Conservation (phyloP, 2,113 vertebrate genomes). For the Ramphastos sulfuratus region DNA sequence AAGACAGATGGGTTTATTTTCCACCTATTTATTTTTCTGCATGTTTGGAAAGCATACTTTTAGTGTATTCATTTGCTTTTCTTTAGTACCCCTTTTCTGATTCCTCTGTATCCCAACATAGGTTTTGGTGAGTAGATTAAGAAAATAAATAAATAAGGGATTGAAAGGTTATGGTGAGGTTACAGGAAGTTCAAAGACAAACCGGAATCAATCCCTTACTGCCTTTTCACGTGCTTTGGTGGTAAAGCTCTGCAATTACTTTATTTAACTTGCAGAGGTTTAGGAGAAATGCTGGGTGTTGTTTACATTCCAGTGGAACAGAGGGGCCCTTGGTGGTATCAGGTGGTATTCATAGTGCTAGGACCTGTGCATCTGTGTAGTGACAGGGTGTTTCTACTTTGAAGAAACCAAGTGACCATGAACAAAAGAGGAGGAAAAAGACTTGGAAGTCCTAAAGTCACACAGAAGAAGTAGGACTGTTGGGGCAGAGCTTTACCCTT, state of each 20-base stretch:
- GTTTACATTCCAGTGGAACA: neutral
- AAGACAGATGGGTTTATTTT: slow-evolving; percentile 31
- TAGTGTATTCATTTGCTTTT: slow-evolving; percentile 8
- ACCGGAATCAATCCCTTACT: slow-evolving; percentile 40
- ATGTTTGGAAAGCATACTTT: slow-evolving; percentile 45
- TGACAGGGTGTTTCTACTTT: neutral
- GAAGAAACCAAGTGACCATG: neutral
- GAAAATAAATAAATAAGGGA: neutral
- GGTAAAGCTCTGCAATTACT: neutral
- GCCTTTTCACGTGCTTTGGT: neutral
- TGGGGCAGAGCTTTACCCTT: neutral
- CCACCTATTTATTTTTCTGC: slow-evolving; percentile 32
- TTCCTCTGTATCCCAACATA: neutral
- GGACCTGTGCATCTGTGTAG: rapidly evolving
- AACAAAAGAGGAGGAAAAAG: neutral
- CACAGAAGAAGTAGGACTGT: neutral
- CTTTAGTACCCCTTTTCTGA: neutral
- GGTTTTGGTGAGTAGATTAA: neutral
- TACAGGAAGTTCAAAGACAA: neutral
- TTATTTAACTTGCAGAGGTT: neutral
- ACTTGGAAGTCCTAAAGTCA: neutral
- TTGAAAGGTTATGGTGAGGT: neutral
- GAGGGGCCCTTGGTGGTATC: neutral
- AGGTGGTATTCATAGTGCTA: neutral
- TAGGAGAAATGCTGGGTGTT: neutral